Evolutionary conservation across 2,888 invertebrate species (phyloP).

Genomic region (Rotaria sp.): DNA sequence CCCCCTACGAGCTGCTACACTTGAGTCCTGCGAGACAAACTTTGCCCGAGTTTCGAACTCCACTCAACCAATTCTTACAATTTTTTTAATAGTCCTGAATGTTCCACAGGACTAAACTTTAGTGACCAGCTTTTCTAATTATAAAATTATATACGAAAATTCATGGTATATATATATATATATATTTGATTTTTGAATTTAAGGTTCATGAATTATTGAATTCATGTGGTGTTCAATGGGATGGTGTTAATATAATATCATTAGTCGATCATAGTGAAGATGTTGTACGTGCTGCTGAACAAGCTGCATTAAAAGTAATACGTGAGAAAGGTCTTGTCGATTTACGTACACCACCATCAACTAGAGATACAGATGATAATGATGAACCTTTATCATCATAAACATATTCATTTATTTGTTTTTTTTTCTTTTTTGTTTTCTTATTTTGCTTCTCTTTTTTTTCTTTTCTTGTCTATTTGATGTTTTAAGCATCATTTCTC

Average conservation of each 20-base stretch:
- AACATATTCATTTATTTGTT: constrained; percentile 6
- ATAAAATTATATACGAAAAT: no score
- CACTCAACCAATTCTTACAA: no score
- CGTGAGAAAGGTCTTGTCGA: constrained; percentile 12
- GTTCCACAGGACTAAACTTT: no score
- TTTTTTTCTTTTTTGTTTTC: neutral
- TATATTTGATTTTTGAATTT: neutral
- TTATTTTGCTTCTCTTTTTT: neutral
- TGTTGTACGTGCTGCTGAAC: constrained; percentile 36
- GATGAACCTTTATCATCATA: neutral
- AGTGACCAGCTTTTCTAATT: no score
- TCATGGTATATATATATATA: no score
- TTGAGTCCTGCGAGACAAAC: no score
- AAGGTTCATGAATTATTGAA: constrained; percentile 33
- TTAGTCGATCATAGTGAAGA: constrained; percentile 38
- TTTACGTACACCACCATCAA: neutral
- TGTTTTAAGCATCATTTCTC: constrained; percentile 14
- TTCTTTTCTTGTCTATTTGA: neutral
- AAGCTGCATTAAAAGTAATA: constrained; percentile 39
- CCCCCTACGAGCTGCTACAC: no score
- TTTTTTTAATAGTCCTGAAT: no score
- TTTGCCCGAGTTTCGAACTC: no score
- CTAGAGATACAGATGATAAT: neutral
- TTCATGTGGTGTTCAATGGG: constrained; percentile 41
- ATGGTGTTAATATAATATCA: constrained; percentile 34